Conservation (phyloP, 2,888 invertebrate species). For the Zhuqinia jingwanae region DNA sequence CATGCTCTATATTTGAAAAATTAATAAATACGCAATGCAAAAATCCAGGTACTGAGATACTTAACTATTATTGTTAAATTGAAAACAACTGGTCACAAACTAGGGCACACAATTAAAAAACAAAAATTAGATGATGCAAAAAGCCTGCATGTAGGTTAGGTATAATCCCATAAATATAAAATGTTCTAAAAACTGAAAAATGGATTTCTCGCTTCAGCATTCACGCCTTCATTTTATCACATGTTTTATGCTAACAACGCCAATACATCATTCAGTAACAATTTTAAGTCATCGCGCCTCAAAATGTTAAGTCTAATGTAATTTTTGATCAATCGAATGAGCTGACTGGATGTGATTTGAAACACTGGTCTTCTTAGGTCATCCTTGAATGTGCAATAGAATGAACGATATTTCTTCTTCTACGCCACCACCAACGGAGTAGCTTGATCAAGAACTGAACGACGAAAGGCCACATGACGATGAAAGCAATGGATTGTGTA, state of each 20-base stretch:
- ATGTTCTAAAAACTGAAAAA: neutral
- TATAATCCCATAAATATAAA: too few relatives aligned
- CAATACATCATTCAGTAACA: neutral
- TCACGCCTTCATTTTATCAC: neutral
- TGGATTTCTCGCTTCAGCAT: neutral
- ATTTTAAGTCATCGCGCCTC: neutral
- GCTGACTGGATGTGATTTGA: neutral
- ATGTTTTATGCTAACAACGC: too few relatives aligned
- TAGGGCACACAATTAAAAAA: too few relatives aligned
- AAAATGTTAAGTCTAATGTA: too few relatives aligned
- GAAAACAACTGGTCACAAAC: too few relatives aligned
- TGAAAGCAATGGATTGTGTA: conserved; percentile 83
- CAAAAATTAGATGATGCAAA: too few relatives aligned
- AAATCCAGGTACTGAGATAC: conserved; percentile 24
- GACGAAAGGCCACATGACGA: conserved; percentile 87
- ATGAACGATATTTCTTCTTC: conserved; percentile 60
- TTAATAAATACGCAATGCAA: neutral
- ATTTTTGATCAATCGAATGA: too few relatives aligned
- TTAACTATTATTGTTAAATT: too few relatives aligned
- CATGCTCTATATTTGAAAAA: neutral
- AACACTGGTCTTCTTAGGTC: conserved; percentile 9
- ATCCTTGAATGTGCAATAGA: conserved; percentile 18
- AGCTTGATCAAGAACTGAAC: conserved; percentile 80
- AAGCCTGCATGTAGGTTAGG: too few relatives aligned
- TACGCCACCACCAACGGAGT: conserved; percentile 74